Base-by-base conservation (phyloP, 2,113 vertebrate genomes). In the Asarcornis scutulata region DNA sequence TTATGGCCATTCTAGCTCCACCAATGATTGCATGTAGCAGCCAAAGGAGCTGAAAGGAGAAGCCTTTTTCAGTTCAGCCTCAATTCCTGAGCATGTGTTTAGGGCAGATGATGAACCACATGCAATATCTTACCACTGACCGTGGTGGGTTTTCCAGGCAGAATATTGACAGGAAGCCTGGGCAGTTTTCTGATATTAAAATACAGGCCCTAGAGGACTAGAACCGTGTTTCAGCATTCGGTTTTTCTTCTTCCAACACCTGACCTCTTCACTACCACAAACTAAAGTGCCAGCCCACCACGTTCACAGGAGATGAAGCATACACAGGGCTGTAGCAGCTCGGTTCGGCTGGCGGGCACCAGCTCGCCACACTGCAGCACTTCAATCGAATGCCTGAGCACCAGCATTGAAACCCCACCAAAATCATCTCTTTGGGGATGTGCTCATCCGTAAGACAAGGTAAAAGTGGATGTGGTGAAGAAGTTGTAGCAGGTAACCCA, bases 11-110 rank as follows among this genome's bases (percentile, higher is more conserved):
- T 88, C 25, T 50, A n/a, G 8, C 27, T 92, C 46, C 21, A 26
- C 2, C 2, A 2, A 31, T 18, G 36, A 68, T 23, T 60, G 11
- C 40, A 29, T 0, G 0, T 34, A 87, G 68, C 27, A 89, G 10
- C 16, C 31, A 85, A 42, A 88, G 22, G 25, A 83, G 16, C 7
- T 82, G 29, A 52, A 90, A 63, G 48, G 13, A 13, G 20, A 86
- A 83, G 59, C 1, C 1, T 55, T 46, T 59, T 91, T 36, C 36
- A 53, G 36, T 40, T 89, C 69, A 76, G 18, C 20, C 62, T 83
- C 72, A 50, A 20, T 48, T 11, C 18, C 20, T 5, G 9, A 69
- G 22, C 31, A 17, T 15, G 12, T 26, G 82, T 91, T 94, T 36
- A 73, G 25, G 26, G 71, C 36, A 86, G 76, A 72, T 32, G 27